Percentiles rank a stretch among this genome's conserved stretches.
Evolutionary conservation across 2,888 invertebrate genomes (phyloP).

Genomic region (Phyto melanocephala): DNA sequence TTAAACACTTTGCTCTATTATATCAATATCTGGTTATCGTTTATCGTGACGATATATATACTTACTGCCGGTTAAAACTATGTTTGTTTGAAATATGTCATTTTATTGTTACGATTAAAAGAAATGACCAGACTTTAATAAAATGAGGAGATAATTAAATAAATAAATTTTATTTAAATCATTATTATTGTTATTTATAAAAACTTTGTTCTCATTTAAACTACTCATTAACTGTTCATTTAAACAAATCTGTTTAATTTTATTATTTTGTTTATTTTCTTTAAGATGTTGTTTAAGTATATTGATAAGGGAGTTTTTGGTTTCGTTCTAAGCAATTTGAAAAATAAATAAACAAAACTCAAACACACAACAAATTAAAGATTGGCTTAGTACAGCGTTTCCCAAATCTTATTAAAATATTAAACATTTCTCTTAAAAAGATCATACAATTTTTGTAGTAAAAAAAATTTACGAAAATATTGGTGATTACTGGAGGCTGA

Average conservation of each 20-base stretch:
- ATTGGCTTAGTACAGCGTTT: neutral
- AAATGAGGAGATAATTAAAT: neutral
- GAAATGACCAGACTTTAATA: too few species aligned
- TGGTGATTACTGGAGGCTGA: too few species aligned
- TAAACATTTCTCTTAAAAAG: too few species aligned
- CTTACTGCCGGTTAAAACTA: too few species aligned
- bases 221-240: neutral
- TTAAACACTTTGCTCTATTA: neutral
- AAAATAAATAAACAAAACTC: neutral
- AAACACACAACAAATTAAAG: neutral
- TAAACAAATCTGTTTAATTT: neutral
- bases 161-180: neutral
- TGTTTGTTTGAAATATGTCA: too few species aligned
- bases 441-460: too few species aligned
- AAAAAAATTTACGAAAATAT: too few species aligned
- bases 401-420: too few species aligned
- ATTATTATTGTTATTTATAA: neutral
- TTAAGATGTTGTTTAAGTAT: neutral
- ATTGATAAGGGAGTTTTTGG: conserved; percentile 1
- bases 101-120: too few species aligned
- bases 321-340: neutral
- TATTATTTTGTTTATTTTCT: neutral
- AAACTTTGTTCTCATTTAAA: neutral
- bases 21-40: too few species aligned
- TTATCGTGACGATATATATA: too few species aligned